Evolutionary conservation across 2,113 vertebrate species (phyloP).

Genomic region (Callipepla californica): DNA sequence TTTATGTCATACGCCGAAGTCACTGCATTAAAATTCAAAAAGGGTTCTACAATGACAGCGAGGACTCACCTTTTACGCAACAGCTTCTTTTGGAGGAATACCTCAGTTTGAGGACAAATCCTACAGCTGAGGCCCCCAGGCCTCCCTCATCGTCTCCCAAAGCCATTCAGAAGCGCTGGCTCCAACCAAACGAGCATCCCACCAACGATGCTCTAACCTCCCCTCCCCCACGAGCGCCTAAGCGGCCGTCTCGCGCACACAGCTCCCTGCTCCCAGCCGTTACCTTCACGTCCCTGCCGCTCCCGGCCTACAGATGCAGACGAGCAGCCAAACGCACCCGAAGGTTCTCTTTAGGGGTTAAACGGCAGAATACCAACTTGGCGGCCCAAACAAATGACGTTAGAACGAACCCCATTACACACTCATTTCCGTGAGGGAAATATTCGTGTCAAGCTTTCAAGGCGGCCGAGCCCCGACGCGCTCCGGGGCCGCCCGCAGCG

Average conservation of each 20-base stretch:
- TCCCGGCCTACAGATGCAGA: neutral
- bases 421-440: neutral
- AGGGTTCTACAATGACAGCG: neutral
- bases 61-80: neutral
- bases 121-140: neutral
- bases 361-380: neutral
- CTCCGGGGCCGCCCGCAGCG: constrained; percentile 1
- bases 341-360: neutral
- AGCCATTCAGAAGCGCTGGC: neutral
- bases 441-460: neutral
- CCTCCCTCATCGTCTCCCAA: neutral
- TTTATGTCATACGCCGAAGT: neutral
- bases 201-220: fast-evolving
- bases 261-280: neutral
- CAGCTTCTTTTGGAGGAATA: neutral
- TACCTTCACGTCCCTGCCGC: neutral
- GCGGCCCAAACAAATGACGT: constrained; percentile 8
- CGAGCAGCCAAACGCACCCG: neutral
- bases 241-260: too few species aligned
- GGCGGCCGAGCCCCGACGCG: neutral
- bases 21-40: neutral
- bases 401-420: neutral
- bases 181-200: neutral
- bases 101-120: neutral
- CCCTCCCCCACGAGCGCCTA: neutral